Evolutionary conservation across 2,113 vertebrate species (phyloP), one percentile per base, ranked within the genome.

Genomic region (Trochalopteron elliotii): DNA sequence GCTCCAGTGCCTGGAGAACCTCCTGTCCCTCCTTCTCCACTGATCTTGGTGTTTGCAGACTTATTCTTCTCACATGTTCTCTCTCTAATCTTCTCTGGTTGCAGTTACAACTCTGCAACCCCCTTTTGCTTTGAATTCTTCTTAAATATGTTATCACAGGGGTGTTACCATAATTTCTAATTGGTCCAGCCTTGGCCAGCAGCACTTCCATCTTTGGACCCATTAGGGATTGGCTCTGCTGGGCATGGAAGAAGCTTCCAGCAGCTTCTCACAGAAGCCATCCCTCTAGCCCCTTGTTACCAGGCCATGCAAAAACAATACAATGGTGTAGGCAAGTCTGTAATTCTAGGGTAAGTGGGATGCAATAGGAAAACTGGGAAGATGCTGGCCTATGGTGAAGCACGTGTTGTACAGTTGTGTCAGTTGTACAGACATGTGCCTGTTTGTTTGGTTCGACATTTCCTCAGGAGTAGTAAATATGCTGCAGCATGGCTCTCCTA

Each of bases 101-200:
- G 0, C 33, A 56, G 6, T 33, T 33, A 33, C 33, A 25, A 30
- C 15, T 44, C 0, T 0, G 0, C 33, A 68, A 27, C 3, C 13
- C 21, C 10, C 33, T 39, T 45, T 39, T 1, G 22, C 57, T 68
- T 57, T 17, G 17, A 33, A 16, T 56, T 47, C 17, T 37, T 33
- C 47, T 49, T 49, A 27, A 49, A 33, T 68, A 1, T 49, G 3
- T 69, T 59, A 57, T 33, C 42, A 57, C 22, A 69, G 28, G 39
- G 11, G 53, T 0, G 0, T 57, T 57, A 39, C 22, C 50, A 67
- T 12, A 0, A 33, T 33, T 33, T 81, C 1, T 39, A 21, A 27
- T 16, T 27, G 27, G 6, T 27, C 52, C 22, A 49, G 42, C 7
- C n/a, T 68, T 33, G 40, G 27, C 42, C 28, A 67, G n/a, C 3